Evolutionary conservation across 2,113 vertebrate genomes (phyloP).

Genomic region (Collichthys lucidus): DNA sequence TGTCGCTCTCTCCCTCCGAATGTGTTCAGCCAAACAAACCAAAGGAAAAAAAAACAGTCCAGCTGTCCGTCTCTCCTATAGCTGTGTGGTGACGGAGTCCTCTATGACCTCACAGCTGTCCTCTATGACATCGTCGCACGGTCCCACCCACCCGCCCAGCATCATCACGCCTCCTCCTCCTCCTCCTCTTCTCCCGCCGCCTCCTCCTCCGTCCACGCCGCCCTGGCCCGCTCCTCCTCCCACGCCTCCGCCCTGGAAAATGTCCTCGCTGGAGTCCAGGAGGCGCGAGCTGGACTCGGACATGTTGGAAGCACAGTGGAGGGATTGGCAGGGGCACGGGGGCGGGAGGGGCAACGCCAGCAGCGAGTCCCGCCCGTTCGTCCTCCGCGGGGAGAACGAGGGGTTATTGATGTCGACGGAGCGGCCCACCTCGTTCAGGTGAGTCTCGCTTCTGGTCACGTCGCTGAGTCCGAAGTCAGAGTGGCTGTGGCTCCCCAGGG

Average conservation of each 20-base stretch:
- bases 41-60: constrained; percentile 44
- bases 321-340: constrained; percentile 90
- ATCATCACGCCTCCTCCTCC: constrained; percentile 38
- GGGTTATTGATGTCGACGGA: constrained; percentile 57
- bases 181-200: constrained; percentile 17
- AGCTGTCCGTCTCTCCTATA: constrained; percentile 82
- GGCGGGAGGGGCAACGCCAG: constrained; percentile 82
- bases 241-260: constrained; percentile 88
- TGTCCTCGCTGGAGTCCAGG: constrained; percentile 93
- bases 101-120: constrained; percentile 92
- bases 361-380: constrained; percentile 87
- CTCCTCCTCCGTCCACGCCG: constrained; percentile 17
- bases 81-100: constrained; percentile 94
- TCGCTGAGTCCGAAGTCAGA: constrained; percentile 89
- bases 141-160: constrained; percentile 88
- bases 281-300: constrained; percentile 95
- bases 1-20: constrained; percentile 37
- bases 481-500: constrained; percentile 90
- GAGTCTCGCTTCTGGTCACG: constrained; percentile 91
- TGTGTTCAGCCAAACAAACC: constrained; percentile 51
- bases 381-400: constrained; percentile 74
- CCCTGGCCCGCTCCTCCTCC: constrained; percentile 47
- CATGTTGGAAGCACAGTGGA: constrained; percentile 96
- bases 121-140: constrained; percentile 90
- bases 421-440: constrained; percentile 90